phyloP scores from a whole-genome alignment of 2,113 vertebrate genomes.

The Calidris pugnax region DNA sequence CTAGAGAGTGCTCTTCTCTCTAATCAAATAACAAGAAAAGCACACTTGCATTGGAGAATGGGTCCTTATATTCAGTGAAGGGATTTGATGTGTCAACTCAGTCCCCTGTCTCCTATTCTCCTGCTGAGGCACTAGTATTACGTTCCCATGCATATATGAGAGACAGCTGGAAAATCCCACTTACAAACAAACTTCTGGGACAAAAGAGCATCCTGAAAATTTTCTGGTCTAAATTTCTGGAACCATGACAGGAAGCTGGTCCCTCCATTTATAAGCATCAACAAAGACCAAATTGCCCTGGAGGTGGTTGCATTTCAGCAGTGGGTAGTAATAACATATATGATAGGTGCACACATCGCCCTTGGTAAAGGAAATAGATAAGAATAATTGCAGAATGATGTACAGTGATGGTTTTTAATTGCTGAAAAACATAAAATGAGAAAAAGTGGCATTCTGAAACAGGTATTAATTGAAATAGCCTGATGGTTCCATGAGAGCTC shows the following conservation, averaged over 20 bases:
- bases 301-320: background rate
- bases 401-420: background rate
- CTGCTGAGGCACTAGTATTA: background rate
- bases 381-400: background rate
- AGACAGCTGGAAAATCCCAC: background rate
- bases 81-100: background rate
- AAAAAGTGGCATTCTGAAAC: background rate
- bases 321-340: background rate
- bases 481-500: fast-evolving
- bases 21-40: background rate
- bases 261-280: background rate
- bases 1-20: background rate
- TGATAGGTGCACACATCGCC: background rate
- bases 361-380: background rate
- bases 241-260: background rate
- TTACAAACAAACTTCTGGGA: background rate
- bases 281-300: background rate
- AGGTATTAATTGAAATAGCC: background rate
- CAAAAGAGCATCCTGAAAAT: background rate
- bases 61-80: background rate
- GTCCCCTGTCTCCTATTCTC: background rate
- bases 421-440: background rate
- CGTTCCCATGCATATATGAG: background rate
- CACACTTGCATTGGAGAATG: background rate
- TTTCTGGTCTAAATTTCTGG: background rate